phyloP scores from a whole-genome alignment of 1,140 invertebrate species.

The Drosophila nikananu region DNA sequence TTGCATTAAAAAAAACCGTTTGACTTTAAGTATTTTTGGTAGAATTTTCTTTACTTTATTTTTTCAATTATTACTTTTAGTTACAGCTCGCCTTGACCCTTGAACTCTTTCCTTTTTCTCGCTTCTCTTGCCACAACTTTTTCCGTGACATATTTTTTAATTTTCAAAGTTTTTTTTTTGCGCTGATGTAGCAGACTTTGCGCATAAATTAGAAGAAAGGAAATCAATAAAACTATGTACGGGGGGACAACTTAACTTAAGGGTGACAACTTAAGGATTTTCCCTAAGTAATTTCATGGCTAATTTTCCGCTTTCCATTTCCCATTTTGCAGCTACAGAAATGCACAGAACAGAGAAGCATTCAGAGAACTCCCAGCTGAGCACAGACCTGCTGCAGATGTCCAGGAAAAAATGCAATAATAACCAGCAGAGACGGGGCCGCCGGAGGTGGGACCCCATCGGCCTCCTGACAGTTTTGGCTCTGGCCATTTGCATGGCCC shows the following conservation, averaged over 20 bases:
- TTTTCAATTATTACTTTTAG: slow-evolving; percentile 47
- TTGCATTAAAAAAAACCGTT: not conserved
- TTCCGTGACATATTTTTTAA: slow-evolving; percentile 33
- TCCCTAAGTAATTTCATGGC: not conserved
- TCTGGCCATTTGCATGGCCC: slow-evolving; percentile 69
- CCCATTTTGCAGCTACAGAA: slow-evolving; percentile 43
- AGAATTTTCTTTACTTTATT: not conserved
- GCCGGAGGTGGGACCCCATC: slow-evolving; percentile 49
- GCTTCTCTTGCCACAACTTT: slow-evolving; percentile 28
- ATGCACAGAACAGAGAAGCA: slow-evolving; percentile 59
- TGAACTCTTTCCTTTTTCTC: slow-evolving; percentile 2
- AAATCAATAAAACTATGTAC: slow-evolving; percentile 49
- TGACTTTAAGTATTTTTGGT: not conserved
- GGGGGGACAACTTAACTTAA: not conserved
- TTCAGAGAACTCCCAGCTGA: slow-evolving; percentile 38
- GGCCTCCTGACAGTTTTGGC: slow-evolving; percentile 63
- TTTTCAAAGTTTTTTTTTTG: slow-evolving; percentile 51
- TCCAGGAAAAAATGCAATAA: slow-evolving; percentile 69
- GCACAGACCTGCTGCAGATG: slow-evolving; percentile 64
- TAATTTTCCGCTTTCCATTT: not conserved
- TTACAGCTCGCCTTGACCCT: slow-evolving; percentile 33
- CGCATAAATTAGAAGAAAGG: slow-evolving; percentile 67
- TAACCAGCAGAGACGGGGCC: slow-evolving; percentile 66
- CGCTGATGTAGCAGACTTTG: slow-evolving; percentile 37
- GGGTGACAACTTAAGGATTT: slow-evolving; percentile 1